Evolutionary conservation across 2,888 invertebrate genomes (phyloP), one percentile per base, ranked within the genome.

Genomic region (Morpho achilles): DNA sequence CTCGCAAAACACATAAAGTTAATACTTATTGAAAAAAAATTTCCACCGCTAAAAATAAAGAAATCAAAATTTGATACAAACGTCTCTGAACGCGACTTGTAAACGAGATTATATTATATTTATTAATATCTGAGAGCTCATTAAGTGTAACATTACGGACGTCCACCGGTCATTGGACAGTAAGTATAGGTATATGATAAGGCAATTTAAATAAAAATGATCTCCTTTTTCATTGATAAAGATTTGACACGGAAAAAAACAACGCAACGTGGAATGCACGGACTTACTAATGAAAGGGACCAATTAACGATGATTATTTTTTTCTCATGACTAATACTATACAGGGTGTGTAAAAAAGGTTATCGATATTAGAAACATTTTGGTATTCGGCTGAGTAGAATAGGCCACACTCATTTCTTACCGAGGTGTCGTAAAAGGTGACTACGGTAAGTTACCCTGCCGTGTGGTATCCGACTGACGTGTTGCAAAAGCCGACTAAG

Each of bases 141-240:
- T 73, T 79, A 80, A 81, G 76, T 75, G 76, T 79, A 77, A 75
- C 78, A 79, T 82, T 80, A 83, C 74, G 77, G 76, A 72, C 74
- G 75, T 71, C 76, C 77, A 72, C 71, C 78, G 76, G 75, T 78
- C 79, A 80, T 74, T 72, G 72, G 78, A 79, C 78, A 77, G 73
- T 69, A 63, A 70, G 68, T 71, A 58, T 70, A 70, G 65, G 67
- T 75, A 71, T 71, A 71, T 77, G 87, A 87, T 87, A 87, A 87
- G 74, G 73, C 77, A 82, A 84, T 84, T 87, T 83, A 84, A 86
- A 86, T 86, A 86, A 87, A 86, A 89, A 88, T 89, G 81, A 88
- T 87, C 82, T 82, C 80, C 87, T 87, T 87, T 84, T 82, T 82
- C 88, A 88, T 90, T 90, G 89, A 90, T 89, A 88, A 90, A 86